A percentile compares a stretch with the other conserved stretches of the same genome.
Conservation (phyloP, 2,888 invertebrate species). For the Harpagoxenus sublaevis region DNA sequence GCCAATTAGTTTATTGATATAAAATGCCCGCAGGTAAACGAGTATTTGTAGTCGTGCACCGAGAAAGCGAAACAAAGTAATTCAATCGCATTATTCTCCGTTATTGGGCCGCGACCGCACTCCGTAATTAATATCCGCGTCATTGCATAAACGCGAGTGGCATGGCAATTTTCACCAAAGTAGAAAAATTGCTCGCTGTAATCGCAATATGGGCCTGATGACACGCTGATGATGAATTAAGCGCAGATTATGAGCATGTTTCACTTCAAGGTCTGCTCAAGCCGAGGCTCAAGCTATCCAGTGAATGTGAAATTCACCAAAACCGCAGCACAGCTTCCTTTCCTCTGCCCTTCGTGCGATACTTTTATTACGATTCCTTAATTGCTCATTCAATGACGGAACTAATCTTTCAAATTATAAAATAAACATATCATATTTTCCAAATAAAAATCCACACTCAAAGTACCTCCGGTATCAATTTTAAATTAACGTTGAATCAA, state of each 20-base stretch:
- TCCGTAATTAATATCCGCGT: slow-evolving; percentile 4
- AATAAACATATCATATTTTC: not conserved
- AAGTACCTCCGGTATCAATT: not conserved
- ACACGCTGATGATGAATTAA: slow-evolving; percentile 44
- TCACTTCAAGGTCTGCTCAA: slow-evolving; percentile 55
- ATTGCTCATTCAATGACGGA: not conserved
- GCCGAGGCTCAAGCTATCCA: not conserved
- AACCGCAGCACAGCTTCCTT: slow-evolving; percentile 36
- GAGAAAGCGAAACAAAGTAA: not conserved
- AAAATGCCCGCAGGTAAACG: not conserved
- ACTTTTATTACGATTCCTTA: not conserved
- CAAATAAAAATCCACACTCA: not conserved
- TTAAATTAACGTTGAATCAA: not conserved
- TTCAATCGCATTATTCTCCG: not conserved
- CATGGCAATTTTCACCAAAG: slow-evolving; percentile 25
- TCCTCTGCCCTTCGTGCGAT: not conserved
- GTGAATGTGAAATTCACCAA: slow-evolving; percentile 32
- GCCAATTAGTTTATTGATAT: not conserved
- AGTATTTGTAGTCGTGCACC: not conserved
- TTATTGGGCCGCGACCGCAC: not conserved
- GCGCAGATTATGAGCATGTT: slow-evolving; percentile 40
- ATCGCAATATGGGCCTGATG: slow-evolving; percentile 45
- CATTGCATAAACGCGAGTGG: slow-evolving; percentile 14
- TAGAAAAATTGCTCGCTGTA: slow-evolving; percentile 12
- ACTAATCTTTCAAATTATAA: not conserved